These are phyloP conservation scores for Otolemur crassicaudatus DNA, from an alignment of 2,797 vertebrate genomes.

Conservation along the genomic window DNA sequence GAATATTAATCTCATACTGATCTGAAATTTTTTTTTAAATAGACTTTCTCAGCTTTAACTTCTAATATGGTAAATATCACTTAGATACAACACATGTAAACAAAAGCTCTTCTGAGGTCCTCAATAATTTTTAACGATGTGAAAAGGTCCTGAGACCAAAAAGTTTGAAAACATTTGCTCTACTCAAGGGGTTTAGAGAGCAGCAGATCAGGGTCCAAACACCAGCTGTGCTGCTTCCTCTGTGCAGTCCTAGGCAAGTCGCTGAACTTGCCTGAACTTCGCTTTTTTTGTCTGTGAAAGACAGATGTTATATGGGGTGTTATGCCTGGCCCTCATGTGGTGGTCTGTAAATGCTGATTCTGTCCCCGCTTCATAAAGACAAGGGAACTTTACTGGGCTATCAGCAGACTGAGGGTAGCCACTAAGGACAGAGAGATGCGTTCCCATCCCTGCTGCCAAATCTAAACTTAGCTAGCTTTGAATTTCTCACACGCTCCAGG, in stretches of 20 bases:
- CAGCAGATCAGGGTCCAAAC: too few relatives aligned
- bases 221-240: too few relatives aligned
- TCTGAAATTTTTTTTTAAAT: too few relatives aligned
- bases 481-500: not conserved
- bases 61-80: not conserved
- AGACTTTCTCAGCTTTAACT: not conserved
- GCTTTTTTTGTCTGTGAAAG: not conserved
- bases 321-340: not conserved
- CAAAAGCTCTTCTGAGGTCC: not conserved
- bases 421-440: not conserved
- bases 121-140: not conserved
- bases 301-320: not conserved
- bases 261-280: not conserved
- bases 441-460: not conserved
- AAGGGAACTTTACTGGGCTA: not conserved
- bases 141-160: not conserved
- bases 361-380: slow-evolving; percentile 1
- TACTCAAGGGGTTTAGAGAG: not conserved
- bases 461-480: not conserved
- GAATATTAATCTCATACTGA: too few relatives aligned
- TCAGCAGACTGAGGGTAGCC: not conserved
- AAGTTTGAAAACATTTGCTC: not conserved
- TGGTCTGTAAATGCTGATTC: not conserved
- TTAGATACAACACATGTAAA: not conserved
- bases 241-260: not conserved